Evolutionary conservation across 2,888 invertebrate species (phyloP).

Genomic region (Lepidonotus clava): DNA sequence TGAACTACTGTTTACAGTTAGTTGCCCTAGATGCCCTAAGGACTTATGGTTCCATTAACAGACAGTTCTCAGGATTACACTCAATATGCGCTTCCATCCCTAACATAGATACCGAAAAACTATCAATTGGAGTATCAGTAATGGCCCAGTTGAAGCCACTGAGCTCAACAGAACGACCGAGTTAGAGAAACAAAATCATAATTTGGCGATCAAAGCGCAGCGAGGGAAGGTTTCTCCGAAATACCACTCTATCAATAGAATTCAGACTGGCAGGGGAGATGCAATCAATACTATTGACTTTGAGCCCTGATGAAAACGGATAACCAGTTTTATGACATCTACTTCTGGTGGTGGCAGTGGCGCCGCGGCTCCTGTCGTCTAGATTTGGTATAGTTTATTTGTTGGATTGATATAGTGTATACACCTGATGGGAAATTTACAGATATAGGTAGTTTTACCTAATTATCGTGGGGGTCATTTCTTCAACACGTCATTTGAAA

Average conservation of each 20-base stretch:
- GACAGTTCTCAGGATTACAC: no score
- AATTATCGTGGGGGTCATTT: no score
- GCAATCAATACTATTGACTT: conserved; percentile 15
- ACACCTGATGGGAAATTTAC: no score
- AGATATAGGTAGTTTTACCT: no score
- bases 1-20: no score
- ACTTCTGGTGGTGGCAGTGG: not conserved
- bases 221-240: not conserved
- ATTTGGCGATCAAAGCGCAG: not conserved
- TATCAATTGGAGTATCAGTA: no score
- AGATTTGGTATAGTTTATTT: not conserved
- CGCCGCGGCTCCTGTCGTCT: not conserved
- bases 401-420: not conserved
- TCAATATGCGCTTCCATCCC: no score
- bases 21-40: no score
- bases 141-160: conserved; percentile 1
- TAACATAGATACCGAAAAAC: no score
- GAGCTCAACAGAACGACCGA: not conserved
- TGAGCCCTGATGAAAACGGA: not conserved
- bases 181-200: conserved; percentile 10
- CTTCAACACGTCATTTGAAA: no score
- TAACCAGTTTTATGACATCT: not conserved
- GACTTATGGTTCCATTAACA: no score
- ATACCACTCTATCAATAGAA: conserved; percentile 13
- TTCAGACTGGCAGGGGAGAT: not conserved